Evolutionary conservation across 2,113 vertebrate genomes (phyloP).

Genomic region (Pseudopodoces humilis): DNA sequence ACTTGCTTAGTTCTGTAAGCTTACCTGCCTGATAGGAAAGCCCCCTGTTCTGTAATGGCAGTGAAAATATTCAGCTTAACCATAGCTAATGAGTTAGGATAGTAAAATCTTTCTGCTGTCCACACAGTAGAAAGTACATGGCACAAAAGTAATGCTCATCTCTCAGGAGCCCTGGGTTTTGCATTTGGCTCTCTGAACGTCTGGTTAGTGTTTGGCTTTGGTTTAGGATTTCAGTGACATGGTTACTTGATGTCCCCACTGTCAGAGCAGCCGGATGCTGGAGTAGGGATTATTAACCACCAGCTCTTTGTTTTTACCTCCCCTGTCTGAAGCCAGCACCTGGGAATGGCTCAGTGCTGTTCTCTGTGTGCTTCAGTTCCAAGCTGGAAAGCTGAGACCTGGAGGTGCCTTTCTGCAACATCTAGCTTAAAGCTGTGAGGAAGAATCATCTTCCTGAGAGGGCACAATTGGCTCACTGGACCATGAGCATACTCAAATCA

Average conservation of each 20-base stretch:
- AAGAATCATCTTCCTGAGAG: background rate
- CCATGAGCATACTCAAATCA: background rate
- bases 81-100: background rate
- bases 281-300: background rate
- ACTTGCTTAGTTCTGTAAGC: background rate
- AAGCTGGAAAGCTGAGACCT: background rate
- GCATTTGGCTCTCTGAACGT: background rate
- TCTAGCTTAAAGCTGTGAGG: background rate
- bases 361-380: background rate
- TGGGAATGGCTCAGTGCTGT: background rate
- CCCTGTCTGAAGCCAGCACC: background rate
- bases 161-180: accelerated
- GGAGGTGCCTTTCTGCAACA: background rate
- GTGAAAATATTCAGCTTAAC: background rate
- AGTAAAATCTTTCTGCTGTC: background rate
- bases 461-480: background rate
- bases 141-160: background rate
- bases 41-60: background rate
- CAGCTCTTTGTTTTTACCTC: background rate
- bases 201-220: background rate
- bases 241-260: background rate
- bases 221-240: background rate
- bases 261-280: background rate
- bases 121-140: background rate
- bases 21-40: background rate